Conservation (phyloP, 2,797 vertebrate genomes). For the Myotis planiceps region DNA sequence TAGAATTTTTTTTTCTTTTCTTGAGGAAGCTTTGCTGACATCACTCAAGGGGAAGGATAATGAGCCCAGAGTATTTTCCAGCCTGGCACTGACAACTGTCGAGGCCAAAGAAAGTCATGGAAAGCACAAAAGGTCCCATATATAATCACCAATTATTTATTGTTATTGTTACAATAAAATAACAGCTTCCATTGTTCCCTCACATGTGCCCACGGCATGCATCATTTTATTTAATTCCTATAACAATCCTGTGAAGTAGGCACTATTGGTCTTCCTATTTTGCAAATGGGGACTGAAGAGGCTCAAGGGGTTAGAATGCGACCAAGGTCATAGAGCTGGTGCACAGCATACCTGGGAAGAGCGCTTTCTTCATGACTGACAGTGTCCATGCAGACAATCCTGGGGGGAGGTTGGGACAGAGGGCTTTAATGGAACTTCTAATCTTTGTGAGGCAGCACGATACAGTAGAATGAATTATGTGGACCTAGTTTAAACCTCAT, state of each 20-base stretch:
- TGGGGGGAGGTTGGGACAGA: not conserved
- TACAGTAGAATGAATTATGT: not conserved
- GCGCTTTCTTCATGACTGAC: not conserved
- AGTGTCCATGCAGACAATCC: not conserved
- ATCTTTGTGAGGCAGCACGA: not conserved
- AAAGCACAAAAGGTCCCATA: not conserved
- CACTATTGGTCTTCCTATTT: not conserved
- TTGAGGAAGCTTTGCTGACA: not conserved
- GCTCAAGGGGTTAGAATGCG: not conserved
- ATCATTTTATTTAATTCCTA: not conserved
- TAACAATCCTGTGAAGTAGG: not conserved
- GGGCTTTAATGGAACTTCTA: not conserved
- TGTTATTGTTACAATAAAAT: not conserved
- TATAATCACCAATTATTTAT: not conserved
- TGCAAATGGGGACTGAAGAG: not conserved
- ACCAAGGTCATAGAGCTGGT: not conserved
- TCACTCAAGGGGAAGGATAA: not conserved
- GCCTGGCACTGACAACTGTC: not conserved
- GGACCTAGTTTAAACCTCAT: not conserved
- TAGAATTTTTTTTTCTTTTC: not conserved
- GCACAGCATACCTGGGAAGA: not conserved
- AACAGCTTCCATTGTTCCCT: not conserved
- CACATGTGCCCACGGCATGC: not conserved
- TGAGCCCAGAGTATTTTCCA: not conserved
- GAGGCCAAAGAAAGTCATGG: not conserved